Evolutionary conservation across 2,797 vertebrate genomes (phyloP).

Genomic region (Chaunax sp.): DNA sequence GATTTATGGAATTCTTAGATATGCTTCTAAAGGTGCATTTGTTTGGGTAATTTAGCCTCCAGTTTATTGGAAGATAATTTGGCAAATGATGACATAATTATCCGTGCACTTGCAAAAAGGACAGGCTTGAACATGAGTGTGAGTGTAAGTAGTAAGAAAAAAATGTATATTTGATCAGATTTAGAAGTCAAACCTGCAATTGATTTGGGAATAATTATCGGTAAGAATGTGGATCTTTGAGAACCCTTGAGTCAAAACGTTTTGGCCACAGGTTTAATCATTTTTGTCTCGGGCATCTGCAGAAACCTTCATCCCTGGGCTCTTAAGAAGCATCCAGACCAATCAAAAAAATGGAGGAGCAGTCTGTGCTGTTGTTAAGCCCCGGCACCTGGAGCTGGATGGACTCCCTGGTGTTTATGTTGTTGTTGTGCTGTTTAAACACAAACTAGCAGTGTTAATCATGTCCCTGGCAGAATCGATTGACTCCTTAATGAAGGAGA

Average conservation of each 20-base stretch:
- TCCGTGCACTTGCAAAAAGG: not conserved
- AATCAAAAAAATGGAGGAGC: constrained; percentile 17
- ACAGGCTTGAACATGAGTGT: not conserved
- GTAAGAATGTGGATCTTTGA: too few species aligned
- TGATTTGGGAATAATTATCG: too few species aligned
- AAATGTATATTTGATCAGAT: too few species aligned
- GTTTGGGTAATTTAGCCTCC: not conserved
- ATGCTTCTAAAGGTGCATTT: not conserved
- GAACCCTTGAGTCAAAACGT: not conserved
- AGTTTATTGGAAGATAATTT: constrained; percentile 1
- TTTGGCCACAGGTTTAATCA: not conserved
- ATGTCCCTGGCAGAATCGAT: constrained; percentile 30
- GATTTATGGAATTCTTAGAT: constrained; percentile 3
- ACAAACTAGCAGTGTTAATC: constrained; percentile 31
- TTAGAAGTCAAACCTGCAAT: too few species aligned
- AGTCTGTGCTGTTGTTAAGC: constrained; percentile 32
- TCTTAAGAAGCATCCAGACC: constrained; percentile 22
- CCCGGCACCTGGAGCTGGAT: constrained; percentile 37
- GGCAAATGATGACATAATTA: not conserved
- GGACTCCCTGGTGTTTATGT: constrained; percentile 52
- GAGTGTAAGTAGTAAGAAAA: too few species aligned
- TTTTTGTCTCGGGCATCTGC: not conserved
- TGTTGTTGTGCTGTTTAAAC: constrained; percentile 46
- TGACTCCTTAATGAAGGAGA: constrained; percentile 55
- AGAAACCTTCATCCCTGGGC: constrained; percentile 1